A percentile compares a stretch with the other conserved stretches of the same genome.
These are phyloP conservation scores for Phlogophora meticulosa DNA, from an alignment of 2,888 invertebrate genomes.

Conservation along the genomic window DNA sequence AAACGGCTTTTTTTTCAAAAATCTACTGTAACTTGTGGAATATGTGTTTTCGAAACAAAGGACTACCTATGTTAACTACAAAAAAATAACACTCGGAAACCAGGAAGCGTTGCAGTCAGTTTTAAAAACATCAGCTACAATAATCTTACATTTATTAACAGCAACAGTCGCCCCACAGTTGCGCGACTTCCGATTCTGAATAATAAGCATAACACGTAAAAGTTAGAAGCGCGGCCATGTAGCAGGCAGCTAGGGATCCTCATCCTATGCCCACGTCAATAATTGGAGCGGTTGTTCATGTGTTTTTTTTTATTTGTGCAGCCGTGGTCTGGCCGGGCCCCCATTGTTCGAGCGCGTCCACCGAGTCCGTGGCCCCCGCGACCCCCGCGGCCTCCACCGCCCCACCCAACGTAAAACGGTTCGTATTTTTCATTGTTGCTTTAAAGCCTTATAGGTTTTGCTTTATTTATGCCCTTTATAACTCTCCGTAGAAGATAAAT, in stretches of 20 bases:
- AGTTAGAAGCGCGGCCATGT: slow-evolving; percentile 70
- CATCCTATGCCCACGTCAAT: slow-evolving; percentile 88
- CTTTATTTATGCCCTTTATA: slow-evolving; percentile 90
- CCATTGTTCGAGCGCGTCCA: slow-evolving; percentile 84
- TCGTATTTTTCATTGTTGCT: slow-evolving; percentile 91
- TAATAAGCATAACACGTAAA: slow-evolving; percentile 69
- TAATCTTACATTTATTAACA: slow-evolving; percentile 27
- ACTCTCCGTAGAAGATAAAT: slow-evolving; percentile 87
- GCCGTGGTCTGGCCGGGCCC: slow-evolving; percentile 84
- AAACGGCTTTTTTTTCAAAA: too few species aligned
- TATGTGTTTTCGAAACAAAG: too few species aligned
- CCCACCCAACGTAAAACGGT: slow-evolving; percentile 87
- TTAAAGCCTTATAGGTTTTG: slow-evolving; percentile 90
- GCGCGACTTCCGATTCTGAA: slow-evolving; percentile 50
- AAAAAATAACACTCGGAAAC: neutral
- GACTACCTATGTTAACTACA: neutral
- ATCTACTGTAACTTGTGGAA: too few species aligned
- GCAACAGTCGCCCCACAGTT: slow-evolving; percentile 43
- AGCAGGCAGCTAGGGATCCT: slow-evolving; percentile 76
- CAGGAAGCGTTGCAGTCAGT: slow-evolving; percentile 6
- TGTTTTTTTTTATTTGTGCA: slow-evolving; percentile 86
- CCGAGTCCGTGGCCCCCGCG: slow-evolving; percentile 72
- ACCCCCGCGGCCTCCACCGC: slow-evolving; percentile 71
- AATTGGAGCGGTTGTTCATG: slow-evolving; percentile 89
- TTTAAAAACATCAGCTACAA: slow-evolving; percentile 10